phyloP scores from a whole-genome alignment of 2,797 vertebrate species.

The Pangasius larnaudii region DNA sequence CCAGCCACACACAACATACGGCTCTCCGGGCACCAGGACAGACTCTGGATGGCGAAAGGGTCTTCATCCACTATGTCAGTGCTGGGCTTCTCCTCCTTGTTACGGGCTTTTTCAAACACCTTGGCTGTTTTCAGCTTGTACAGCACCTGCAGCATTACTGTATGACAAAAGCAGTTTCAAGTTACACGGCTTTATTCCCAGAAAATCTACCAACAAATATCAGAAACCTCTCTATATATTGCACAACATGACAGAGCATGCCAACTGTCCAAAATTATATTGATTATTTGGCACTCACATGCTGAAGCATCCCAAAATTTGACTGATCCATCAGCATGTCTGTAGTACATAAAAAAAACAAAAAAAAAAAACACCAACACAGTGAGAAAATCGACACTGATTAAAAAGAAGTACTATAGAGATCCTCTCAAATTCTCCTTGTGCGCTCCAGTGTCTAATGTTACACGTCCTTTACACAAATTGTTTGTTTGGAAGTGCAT shows the following conservation, averaged over 20 bases:
- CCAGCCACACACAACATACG: conserved; percentile 92
- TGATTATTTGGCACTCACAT: conserved; percentile 79
- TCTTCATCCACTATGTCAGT: conserved; percentile 96
- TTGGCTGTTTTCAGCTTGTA: conserved; percentile 99
- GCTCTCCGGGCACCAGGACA: conserved; percentile 96
- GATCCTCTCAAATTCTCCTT: background rate
- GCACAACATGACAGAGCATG: background rate
- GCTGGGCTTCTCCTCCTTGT: conserved; percentile 89
- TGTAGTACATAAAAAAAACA: conserved; percentile 65
- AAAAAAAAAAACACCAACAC: background rate
- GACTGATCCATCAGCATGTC: conserved; percentile 95
- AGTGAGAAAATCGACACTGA: background rate
- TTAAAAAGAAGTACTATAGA: background rate
- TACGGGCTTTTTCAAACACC: conserved; percentile 91
- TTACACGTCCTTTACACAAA: background rate
- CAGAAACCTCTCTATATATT: background rate
- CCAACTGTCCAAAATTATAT: background rate
- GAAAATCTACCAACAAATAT: background rate
- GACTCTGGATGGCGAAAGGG: conserved; percentile 94
- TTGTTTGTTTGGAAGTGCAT: background rate
- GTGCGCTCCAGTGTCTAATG: background rate
- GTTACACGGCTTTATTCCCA: background rate
- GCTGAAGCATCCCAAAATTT: conserved; percentile 99
- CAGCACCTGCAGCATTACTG: conserved; percentile 95
- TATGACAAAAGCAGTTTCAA: conserved; percentile 8